Conservation (phyloP, 2,113 vertebrate species). For the Chroicocephalus ridibundus region DNA sequence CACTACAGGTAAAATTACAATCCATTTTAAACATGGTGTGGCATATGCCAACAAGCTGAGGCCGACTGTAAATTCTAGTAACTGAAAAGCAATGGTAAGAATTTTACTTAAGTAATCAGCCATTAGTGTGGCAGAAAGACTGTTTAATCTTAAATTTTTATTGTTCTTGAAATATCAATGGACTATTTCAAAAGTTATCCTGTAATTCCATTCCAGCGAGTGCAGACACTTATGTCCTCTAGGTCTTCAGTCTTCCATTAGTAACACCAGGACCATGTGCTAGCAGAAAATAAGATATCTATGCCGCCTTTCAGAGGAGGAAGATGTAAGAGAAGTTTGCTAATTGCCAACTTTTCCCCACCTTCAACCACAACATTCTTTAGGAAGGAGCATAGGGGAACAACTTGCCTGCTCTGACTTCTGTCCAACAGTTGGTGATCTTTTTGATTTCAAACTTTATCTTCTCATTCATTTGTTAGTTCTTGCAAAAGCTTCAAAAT, state of each 20-base stretch:
- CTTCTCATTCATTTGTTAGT: not conserved
- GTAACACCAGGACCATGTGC: not conserved
- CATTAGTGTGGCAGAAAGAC: not conserved
- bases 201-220: not conserved
- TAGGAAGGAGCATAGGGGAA: not conserved
- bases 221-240: not conserved
- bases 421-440: not conserved
- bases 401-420: not conserved
- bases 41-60: not conserved
- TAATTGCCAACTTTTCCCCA: not conserved
- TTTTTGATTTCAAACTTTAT: not conserved
- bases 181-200: not conserved
- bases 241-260: not conserved
- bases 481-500: not conserved
- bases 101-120: not conserved
- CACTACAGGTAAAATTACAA: not conserved
- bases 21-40: not conserved
- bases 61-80: not conserved
- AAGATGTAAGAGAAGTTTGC: not conserved
- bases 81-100: not conserved
- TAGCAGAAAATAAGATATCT: not conserved
- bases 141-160: not conserved
- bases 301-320: not conserved
- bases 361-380: not conserved
- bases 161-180: not conserved